phyloP scores from a whole-genome alignment of 2,888 invertebrate genomes.

The Eurytoma adleriae region DNA sequence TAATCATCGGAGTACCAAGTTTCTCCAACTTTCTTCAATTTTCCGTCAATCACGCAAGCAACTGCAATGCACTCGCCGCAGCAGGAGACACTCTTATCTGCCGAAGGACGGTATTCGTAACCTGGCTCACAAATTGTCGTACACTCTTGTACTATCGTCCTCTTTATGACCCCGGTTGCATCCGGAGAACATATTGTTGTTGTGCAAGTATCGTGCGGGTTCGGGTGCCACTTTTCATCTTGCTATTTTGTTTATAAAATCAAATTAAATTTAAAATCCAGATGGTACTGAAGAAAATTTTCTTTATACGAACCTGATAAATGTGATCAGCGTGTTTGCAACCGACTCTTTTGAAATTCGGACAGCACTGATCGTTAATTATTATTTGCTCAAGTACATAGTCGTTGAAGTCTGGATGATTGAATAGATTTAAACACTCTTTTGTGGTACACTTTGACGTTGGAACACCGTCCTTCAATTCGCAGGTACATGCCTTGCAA shows the following conservation, averaged over 20 bases:
- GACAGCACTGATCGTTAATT: constrained; percentile 82
- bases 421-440: constrained; percentile 77
- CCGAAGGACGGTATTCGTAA: constrained; percentile 80
- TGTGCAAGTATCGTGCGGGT: constrained; percentile 65
- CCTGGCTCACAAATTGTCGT: constrained; percentile 77
- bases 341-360: constrained; percentile 78
- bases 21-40: constrained; percentile 77
- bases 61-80: constrained; percentile 83
- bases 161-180: constrained; percentile 60
- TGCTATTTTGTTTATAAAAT: constrained; percentile 52
- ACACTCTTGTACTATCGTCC: constrained; percentile 64
- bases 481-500: constrained; percentile 82
- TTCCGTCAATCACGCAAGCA: constrained; percentile 79
- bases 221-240: constrained; percentile 67
- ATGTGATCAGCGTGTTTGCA: constrained; percentile 77
- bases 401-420: constrained; percentile 76
- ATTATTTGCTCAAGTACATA: constrained; percentile 79
- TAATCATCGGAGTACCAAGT: constrained; percentile 81
- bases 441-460: constrained; percentile 77
- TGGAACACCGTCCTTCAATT: constrained; percentile 69
- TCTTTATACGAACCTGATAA: constrained; percentile 62
- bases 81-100: constrained; percentile 76
- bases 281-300: background rate
- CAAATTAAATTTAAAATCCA: constrained; percentile 6
- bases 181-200: constrained; percentile 64